A percentile compares a stretch with the other conserved stretches of the same genome.
Conservation (phyloP, 2,888 invertebrate species). For the Laspeyria flexula region DNA sequence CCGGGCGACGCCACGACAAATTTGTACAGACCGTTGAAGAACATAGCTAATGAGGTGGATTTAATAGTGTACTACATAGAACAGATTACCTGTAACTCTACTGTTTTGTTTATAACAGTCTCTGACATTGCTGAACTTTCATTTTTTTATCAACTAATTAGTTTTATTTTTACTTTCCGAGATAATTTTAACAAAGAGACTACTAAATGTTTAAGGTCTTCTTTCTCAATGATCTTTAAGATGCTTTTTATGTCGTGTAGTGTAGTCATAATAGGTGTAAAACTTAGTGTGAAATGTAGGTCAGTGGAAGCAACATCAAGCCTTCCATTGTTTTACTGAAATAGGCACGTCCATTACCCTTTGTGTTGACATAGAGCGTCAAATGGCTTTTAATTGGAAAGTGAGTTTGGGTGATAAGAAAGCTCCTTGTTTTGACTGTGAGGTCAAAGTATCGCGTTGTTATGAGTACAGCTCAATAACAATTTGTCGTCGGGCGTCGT, state of each 20-base stretch:
- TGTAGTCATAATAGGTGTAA: slow-evolving; percentile 11
- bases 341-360: slow-evolving; percentile 34
- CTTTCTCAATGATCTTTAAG: slow-evolving; percentile 10
- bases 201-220: slow-evolving; percentile 7
- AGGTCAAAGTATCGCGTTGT: slow-evolving; percentile 47
- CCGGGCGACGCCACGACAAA: slow-evolving; percentile 58
- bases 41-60: slow-evolving; percentile 50
- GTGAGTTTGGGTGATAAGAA: slow-evolving; percentile 44
- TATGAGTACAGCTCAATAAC: slow-evolving; percentile 49
- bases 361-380: slow-evolving; percentile 34
- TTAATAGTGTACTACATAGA: slow-evolving; percentile 32
- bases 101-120: slow-evolving; percentile 10
- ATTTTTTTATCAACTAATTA: slow-evolving; percentile 22
- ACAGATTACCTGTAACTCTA: slow-evolving; percentile 25
- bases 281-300: slow-evolving; percentile 36
- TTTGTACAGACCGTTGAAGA: slow-evolving; percentile 51
- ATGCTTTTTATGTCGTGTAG: slow-evolving; percentile 21
- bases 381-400: slow-evolving; percentile 44
- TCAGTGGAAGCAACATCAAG: slow-evolving; percentile 42
- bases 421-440: slow-evolving; percentile 46
- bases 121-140: slow-evolving; percentile 19
- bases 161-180: slow-evolving; percentile 21
- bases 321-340: slow-evolving; percentile 32
- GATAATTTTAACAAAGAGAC: slow-evolving; percentile 36
- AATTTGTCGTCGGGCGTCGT: slow-evolving; percentile 52